Evolutionary conservation across 2,888 invertebrate genomes (phyloP), one percentile per base, ranked within the genome.

Genomic region (Arctia plantaginis): DNA sequence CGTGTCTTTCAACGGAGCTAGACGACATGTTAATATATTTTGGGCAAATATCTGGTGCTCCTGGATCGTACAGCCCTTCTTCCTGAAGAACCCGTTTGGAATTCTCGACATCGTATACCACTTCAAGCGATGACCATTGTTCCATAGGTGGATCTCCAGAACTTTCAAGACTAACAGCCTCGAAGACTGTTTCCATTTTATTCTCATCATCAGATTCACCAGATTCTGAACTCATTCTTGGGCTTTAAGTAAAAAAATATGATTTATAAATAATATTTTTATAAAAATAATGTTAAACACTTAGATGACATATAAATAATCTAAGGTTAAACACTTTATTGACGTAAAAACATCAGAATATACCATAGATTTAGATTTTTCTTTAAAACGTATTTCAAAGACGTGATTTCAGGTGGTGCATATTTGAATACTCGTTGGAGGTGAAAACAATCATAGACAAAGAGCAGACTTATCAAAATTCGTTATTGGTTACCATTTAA

Each of bases 51-150:
- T 92, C 91, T 0, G 89, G 90, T 71, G 88, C 90, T 0, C 91
- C 91, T 6, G 91, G 90, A 4, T 87, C 83, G 51, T 88, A 92
- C 0, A 89, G 71, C 0, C 88, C 90, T 66, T 86, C 30, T 39
- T 84, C 83, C 64, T 78, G 87, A 1, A 89, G 76, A 6, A 76
- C 72, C 69, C 82, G 75, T 74, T 91, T 91, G 3, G 80, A 75
- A 64, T 80, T 83, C 3, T 82, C 82, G 33, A 81, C 77, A 1
- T 85, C 77, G 0, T 76, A 3, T 18, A 82, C 80, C 3, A 91
- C 65, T 4, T 86, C 73, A 2, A 94, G 79, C 0, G 95, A 94
- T 8, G 94, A 89, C 93, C 94, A 94, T 74, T 94, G 89, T 1
- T 90, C 89, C 84, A 88, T 91, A 0, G 93, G 92, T 27, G 89